Evolutionary conservation across 2,888 invertebrate genomes (phyloP), one percentile per base, ranked within the genome.

Genomic region (Osmoderma eremita): DNA sequence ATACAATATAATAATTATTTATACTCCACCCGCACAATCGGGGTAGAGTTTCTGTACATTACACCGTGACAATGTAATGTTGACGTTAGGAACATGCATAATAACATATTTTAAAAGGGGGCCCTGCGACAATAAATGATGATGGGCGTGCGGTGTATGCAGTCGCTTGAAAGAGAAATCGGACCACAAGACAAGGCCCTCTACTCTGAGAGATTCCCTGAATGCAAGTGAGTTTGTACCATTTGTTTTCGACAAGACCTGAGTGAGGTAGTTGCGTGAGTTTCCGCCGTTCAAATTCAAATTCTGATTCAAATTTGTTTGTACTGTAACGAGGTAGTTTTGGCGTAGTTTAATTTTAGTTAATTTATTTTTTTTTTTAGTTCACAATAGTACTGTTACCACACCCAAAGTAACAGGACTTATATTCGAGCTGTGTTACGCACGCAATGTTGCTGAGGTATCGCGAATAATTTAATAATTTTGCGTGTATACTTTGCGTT

Each of bases 21-120:
- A 78, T 78, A 79, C 79, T 79, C 80, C 79, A 75, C 76, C 58
- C 76, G 68, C 62, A 74, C 49, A 39, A 13, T 49, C 36, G 48
- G 38, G 51, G 76, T 78, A 79, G 71, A 69, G 67, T 72, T 70
- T 61, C 72, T 72, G 71, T 73, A 74, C 77, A 78, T 77, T 78
- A 75, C 76, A 78, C 76, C 72, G 79, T 80, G 80, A 79, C 79
- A 80, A 79, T 80, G 79, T 79, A 79, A 79, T 78, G 78, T 78
- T 79, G 76, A 77, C 75, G 67, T 61, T 78, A 78, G 77, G 76
- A 79, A 80, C 79, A 79, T 50, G 24, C 77, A 75, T 51, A 67
- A 67, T 39, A 56, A 41, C 56, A 56, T 56, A 56, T 58, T 58
- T n/a, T 50, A 20, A 58, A 58, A 58, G 58, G 58, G 58, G 58